Evolutionary conservation across 2,113 vertebrate genomes (phyloP).

Genomic region (Melierax canorus): DNA sequence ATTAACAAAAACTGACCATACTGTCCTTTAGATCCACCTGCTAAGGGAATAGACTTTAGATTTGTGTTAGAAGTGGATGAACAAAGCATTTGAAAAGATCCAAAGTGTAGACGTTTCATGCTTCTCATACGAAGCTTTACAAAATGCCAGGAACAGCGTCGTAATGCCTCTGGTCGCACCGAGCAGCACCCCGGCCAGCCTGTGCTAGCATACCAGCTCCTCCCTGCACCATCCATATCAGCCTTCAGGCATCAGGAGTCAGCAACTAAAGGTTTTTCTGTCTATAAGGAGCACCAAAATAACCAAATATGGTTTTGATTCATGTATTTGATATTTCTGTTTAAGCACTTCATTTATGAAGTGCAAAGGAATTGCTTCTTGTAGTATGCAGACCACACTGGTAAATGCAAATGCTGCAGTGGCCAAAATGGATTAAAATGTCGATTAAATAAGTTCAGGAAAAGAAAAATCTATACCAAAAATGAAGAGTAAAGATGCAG

Average conservation of each 20-base stretch:
- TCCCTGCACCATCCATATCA: neutral
- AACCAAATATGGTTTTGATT: neutral
- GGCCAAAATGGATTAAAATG: neutral
- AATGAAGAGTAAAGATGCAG: neutral
- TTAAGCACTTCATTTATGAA: neutral
- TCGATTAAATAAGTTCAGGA: neutral
- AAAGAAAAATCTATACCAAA: neutral
- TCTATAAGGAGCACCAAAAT: neutral
- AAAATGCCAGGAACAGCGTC: accelerated
- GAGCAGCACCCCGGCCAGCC: neutral
- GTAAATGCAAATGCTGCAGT: neutral
- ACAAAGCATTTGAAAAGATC: neutral
- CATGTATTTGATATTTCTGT: accelerated
- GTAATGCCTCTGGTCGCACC: accelerated
- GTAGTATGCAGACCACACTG: accelerated
- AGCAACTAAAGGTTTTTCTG: neutral
- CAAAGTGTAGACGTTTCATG: neutral
- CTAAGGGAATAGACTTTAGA: neutral
- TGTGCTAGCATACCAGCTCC: accelerated
- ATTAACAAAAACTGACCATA: neutral
- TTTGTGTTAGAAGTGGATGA: neutral
- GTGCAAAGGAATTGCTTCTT: neutral
- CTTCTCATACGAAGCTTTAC: neutral
- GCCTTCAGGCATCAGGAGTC: neutral
- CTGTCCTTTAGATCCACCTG: neutral